Conservation (phyloP, 2,888 invertebrate genomes). For the Oxyscelio sp. region DNA sequence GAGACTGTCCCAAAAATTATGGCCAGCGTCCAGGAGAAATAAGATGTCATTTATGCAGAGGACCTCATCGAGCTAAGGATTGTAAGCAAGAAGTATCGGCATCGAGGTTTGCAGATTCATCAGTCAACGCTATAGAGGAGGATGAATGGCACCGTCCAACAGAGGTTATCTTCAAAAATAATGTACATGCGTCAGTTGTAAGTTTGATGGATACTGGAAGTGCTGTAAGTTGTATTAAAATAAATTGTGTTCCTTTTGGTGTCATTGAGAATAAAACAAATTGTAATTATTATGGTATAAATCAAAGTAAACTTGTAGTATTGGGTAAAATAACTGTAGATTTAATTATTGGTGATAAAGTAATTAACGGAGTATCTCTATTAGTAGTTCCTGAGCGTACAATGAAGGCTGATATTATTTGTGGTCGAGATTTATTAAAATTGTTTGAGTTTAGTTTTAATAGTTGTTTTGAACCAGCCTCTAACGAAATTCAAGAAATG, state of each 20-base stretch:
- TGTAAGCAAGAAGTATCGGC: background rate
- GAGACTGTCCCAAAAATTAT: background rate
- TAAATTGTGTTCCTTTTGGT: background rate
- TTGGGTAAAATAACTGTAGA: background rate
- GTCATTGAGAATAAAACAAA: background rate
- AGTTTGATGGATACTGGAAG: conserved; percentile 13
- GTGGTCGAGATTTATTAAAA: conserved; percentile 5
- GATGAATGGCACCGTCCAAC: conserved; percentile 10
- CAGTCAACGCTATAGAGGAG: conserved; percentile 11
- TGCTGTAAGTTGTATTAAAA: conserved; percentile 5
- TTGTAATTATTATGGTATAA: conserved; percentile 16
- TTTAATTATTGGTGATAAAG: background rate
- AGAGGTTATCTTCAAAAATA: background rate
- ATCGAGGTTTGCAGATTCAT: background rate
- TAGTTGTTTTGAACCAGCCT: background rate
- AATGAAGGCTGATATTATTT: conserved; percentile 9
- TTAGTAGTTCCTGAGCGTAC: conserved; percentile 10
- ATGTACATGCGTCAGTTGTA: background rate
- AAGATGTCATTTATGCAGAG: conserved; percentile 4
- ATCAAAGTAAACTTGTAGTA: conserved; percentile 1
- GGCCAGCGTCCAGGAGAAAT: background rate
- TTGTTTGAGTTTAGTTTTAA: conserved; percentile 8
- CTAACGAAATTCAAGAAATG: background rate
- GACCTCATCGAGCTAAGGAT: background rate
- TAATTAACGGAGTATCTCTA: background rate